phyloP scores from a whole-genome alignment of 2,113 vertebrate species.

The Callospermophilus lateralis region DNA sequence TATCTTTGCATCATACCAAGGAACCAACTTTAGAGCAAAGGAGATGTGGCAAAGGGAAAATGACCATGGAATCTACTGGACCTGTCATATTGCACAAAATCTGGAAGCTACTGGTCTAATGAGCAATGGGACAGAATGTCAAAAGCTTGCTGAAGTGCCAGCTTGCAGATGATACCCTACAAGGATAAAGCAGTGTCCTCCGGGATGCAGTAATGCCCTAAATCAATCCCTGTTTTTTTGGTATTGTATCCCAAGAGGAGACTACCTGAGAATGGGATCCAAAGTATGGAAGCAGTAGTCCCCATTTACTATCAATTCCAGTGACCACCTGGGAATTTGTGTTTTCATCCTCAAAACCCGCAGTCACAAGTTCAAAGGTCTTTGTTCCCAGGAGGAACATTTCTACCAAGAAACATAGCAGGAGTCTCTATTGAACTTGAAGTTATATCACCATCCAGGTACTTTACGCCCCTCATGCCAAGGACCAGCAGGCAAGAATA shows the following conservation, averaged over 20 bases:
- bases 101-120: background rate
- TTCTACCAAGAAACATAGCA: background rate
- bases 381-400: background rate
- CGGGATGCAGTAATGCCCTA: background rate
- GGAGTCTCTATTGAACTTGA: background rate
- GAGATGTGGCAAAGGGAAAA: background rate
- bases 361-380: background rate
- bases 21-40: background rate
- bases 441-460: background rate
- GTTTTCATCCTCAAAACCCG: constrained; percentile 22
- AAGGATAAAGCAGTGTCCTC: background rate
- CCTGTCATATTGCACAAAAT: background rate
- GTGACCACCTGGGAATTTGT: background rate
- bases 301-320: background rate
- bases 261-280: background rate
- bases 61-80: background rate
- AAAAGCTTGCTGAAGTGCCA: background rate
- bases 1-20: background rate
- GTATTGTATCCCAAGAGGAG: background rate
- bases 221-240: background rate
- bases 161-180: background rate
- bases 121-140: background rate
- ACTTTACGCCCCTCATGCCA: background rate
- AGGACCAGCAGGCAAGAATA: background rate
- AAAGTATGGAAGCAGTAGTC: background rate